Conservation (phyloP, 2,797 vertebrate species). For the Aulostomus chinensis region DNA sequence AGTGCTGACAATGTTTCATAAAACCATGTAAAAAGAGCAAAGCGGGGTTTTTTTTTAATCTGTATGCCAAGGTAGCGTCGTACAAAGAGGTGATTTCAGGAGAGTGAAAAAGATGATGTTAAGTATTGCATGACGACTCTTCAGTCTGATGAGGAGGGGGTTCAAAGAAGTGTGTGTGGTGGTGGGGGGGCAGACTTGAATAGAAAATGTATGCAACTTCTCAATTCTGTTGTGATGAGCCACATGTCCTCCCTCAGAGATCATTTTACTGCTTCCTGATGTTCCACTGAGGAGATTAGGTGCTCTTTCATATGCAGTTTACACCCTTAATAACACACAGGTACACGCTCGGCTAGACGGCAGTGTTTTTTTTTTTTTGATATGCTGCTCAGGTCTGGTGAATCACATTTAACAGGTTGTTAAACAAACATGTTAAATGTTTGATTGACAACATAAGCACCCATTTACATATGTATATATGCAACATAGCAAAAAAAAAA, state of each 20-base stretch:
- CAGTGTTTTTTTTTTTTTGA: not conserved
- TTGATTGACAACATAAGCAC: no score
- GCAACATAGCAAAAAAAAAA: no score
- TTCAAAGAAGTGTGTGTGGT: constrained; percentile 26
- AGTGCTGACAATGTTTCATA: not conserved
- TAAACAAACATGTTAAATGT: constrained; percentile 2
- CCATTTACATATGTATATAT: no score
- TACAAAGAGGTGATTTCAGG: constrained; percentile 11
- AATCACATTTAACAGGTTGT: no score
- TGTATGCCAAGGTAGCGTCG: not conserved
- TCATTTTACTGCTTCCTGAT: constrained; percentile 19
- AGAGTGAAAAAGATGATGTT: constrained; percentile 14
- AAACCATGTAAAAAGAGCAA: no score
- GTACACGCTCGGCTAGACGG: constrained; percentile 4
- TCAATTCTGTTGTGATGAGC: constrained; percentile 27
- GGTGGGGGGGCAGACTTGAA: constrained; percentile 17
- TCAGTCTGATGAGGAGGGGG: constrained; percentile 29
- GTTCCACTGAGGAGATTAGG: constrained; percentile 26
- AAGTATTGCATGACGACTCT: constrained; percentile 28
- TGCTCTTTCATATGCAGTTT: constrained; percentile 33
- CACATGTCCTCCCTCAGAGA: constrained; percentile 20
- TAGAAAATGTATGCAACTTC: constrained; percentile 15
- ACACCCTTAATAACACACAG: constrained; percentile 15
- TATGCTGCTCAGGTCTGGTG: not conserved
- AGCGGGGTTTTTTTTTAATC: no score